Evolutionary conservation across 2,113 vertebrate species (phyloP).

Genomic region (Cephalopterus ornatus): DNA sequence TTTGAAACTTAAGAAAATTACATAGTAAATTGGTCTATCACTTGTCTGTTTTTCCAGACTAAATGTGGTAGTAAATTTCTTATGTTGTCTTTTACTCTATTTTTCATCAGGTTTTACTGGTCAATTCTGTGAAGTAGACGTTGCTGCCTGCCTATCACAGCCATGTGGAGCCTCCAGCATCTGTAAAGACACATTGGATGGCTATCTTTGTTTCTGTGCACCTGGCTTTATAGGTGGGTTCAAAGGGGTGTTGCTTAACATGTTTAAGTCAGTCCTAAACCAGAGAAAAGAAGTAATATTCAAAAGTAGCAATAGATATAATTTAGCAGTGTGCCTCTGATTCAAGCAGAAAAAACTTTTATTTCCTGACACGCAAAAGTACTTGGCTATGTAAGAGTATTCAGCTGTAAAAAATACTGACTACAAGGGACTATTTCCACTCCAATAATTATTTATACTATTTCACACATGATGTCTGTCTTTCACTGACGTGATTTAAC

Average conservation of each 20-base stretch:
- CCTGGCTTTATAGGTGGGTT: constrained; percentile 84
- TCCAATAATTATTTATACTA: not conserved
- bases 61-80: not conserved
- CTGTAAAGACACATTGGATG: constrained; percentile 72
- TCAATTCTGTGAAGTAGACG: constrained; percentile 74
- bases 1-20: not conserved
- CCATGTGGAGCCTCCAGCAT: constrained; percentile 79
- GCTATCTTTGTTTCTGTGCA: constrained; percentile 83
- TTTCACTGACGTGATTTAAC: not conserved
- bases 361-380: not conserved
- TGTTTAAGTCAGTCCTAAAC: not conserved
- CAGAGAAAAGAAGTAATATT: not conserved
- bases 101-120: constrained; percentile 76
- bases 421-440: not conserved
- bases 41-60: not conserved
- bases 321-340: not conserved
- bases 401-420: not conserved
- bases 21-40: not conserved
- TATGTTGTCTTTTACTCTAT: not conserved
- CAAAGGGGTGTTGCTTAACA: not conserved
- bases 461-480: not conserved
- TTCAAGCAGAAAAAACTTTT: not conserved
- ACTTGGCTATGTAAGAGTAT: not conserved
- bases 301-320: not conserved
- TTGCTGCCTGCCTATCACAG: constrained; percentile 69